Evolutionary conservation across 2,113 vertebrate genomes (phyloP), one percentile per base, ranked within the genome.

Genomic region (Datnioides undecimradiatus): DNA sequence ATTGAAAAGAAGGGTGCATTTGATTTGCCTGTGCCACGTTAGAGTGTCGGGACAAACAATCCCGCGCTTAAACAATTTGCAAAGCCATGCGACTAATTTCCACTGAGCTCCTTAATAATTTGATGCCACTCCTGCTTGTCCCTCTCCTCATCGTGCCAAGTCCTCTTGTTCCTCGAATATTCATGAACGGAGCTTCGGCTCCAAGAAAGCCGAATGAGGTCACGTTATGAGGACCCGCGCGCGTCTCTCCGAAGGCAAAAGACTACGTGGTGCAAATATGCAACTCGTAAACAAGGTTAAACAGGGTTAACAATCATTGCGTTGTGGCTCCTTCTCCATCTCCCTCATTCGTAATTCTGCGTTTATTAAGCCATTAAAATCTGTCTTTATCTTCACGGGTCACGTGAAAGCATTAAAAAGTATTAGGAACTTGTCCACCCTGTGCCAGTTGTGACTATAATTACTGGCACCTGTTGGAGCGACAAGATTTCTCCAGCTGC

Each of bases 251-350:
- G 6, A 81, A 87, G 81, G 85, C 84, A 82, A 83, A 88, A 31
- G 58, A 64, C 48, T 8, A 10, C 14, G 16, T 33, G 46, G 66
- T 64, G 31, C 25, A 33, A 51, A 72, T 36, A 62, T 36, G 59
- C 46, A n/a, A 31, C 62, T 77, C 36, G 46, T 59, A 83, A 88
- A 78, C 69, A 76, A 87, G 86, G 87, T 87, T 82, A 91, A 87
- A 36, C 64, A 51, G 63, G 87, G 85, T 79, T 85, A 85, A 89
- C 66, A 60, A 60, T 73, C 38, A 3, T 34, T 21, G 38, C 7
- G 19, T 67, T n/a, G 12, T 0, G 45, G 45, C 67, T 48, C 40
- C 12, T 13, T 54, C 33, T 69, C 40, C 12, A 23, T 40, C 51
- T 29, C 36, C 40, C 59, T 62, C 65, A 11, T 71, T 73, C 51